phyloP scores from a whole-genome alignment of 1,140 invertebrate genomes.

The Ceratosolen fusciceps region DNA sequence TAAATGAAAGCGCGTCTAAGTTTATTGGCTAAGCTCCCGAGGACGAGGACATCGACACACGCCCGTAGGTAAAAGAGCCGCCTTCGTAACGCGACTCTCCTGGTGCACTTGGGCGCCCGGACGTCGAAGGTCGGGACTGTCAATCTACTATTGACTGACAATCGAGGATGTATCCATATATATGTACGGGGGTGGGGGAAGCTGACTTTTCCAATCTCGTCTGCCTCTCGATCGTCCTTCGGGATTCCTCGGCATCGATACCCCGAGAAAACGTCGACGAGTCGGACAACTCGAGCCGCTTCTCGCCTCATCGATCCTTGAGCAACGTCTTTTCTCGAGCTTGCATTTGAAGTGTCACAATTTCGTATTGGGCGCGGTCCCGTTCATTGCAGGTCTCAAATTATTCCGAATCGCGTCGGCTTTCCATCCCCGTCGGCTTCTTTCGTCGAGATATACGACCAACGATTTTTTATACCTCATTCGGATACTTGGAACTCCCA shows the following conservation, averaged over 20 bases:
- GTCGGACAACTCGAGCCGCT: not conserved
- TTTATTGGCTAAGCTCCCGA: not conserved
- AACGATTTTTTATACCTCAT: not conserved
- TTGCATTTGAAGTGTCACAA: not conserved
- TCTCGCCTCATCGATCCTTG: not conserved
- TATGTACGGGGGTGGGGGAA: too few relatives aligned
- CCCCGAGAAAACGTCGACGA: not conserved
- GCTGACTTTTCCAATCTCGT: too few relatives aligned
- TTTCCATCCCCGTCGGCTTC: not conserved
- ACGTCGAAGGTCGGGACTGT: too few relatives aligned
- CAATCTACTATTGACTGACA: too few relatives aligned
- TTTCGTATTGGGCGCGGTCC: not conserved
- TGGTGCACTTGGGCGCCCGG: too few relatives aligned
- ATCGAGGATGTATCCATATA: too few relatives aligned
- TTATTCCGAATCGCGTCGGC: not conserved
- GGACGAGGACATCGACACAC: not conserved
- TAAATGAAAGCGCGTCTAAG: conserved; percentile 3
- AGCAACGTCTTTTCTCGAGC: not conserved
- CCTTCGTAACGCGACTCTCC: not conserved
- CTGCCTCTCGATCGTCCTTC: too few relatives aligned
- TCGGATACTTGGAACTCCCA: not conserved
- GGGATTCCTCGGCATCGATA: not conserved
- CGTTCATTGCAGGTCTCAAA: not conserved
- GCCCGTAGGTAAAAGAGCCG: not conserved
- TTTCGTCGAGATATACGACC: not conserved